phyloP scores from a whole-genome alignment of 2,113 vertebrate genomes.

The Daphoenositta chrysoptera region DNA sequence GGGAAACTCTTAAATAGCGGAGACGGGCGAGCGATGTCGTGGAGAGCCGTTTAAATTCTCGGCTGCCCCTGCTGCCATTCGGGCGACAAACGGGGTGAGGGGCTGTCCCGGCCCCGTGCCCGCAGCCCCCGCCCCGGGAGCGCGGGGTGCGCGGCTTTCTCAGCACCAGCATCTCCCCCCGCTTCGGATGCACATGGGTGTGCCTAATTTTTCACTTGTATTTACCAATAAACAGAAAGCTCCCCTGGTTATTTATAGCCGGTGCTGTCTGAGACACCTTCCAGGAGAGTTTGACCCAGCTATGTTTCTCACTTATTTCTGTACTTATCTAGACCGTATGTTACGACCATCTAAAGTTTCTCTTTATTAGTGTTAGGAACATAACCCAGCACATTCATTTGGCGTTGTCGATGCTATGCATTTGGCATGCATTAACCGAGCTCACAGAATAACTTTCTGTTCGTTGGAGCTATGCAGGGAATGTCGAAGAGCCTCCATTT shows the following conservation, averaged over 20 bases:
- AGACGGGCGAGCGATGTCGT: fast-evolving
- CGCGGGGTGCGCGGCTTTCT: neutral
- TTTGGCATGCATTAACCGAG: slow-evolving; percentile 39
- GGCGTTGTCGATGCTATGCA: neutral
- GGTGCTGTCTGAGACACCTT: slow-evolving; percentile 10
- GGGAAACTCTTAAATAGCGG: neutral
- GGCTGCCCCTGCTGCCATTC: neutral
- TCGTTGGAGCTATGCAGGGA: slow-evolving; percentile 1
- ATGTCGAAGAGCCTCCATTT: slow-evolving; percentile 28
- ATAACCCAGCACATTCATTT: slow-evolving; percentile 28
- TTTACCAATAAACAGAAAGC: neutral
- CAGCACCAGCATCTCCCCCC: neutral
- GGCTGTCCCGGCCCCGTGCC: neutral
- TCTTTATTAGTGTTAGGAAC: slow-evolving; percentile 46
- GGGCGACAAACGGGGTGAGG: fast-evolving
- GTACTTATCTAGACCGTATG: neutral
- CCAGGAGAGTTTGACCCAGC: neutral
- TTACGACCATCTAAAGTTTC: slow-evolving; percentile 36
- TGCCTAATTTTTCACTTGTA: neutral
- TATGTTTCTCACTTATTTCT: neutral
- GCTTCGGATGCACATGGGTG: neutral
- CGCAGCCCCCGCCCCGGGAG: neutral
- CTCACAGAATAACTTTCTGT: slow-evolving; percentile 10
- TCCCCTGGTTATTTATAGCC: neutral
- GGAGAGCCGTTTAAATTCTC: neutral